Conservation (phyloP, 2,113 vertebrate species). For the Grallaria varia region DNA sequence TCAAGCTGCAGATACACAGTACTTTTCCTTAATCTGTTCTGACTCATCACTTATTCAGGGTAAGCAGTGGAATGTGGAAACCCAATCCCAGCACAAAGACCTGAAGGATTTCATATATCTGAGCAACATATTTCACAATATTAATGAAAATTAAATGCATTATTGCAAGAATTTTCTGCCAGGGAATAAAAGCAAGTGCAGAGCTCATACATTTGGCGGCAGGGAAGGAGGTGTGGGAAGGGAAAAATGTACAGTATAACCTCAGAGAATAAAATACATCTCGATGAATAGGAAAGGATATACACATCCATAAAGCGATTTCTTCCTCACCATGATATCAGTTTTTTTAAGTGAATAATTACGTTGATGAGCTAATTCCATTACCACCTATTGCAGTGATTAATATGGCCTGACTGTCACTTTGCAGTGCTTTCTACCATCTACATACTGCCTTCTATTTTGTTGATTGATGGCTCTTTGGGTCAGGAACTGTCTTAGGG, state of each 20-base stretch:
- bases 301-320: background rate
- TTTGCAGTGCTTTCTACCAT: background rate
- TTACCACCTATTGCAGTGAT: background rate
- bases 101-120: constrained; percentile 18
- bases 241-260: background rate
- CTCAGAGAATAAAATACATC: background rate
- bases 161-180: background rate
- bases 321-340: background rate
- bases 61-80: background rate
- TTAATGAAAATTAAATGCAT: background rate
- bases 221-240: background rate
- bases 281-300: background rate
- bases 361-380: constrained; percentile 16
- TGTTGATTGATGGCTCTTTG: background rate
- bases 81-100: background rate
- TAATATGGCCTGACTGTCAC: background rate
- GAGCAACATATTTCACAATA: background rate
- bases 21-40: background rate
- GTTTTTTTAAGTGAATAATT: background rate
- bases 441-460: background rate
- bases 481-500: background rate
- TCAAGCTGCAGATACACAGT: background rate
- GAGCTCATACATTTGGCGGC: background rate
- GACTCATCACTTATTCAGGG: background rate
- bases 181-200: background rate